These are phyloP conservation scores for Pachyrhynchus sulphureomaculatus DNA, from an alignment of 1,140 invertebrate species.

Conservation along the genomic window DNA sequence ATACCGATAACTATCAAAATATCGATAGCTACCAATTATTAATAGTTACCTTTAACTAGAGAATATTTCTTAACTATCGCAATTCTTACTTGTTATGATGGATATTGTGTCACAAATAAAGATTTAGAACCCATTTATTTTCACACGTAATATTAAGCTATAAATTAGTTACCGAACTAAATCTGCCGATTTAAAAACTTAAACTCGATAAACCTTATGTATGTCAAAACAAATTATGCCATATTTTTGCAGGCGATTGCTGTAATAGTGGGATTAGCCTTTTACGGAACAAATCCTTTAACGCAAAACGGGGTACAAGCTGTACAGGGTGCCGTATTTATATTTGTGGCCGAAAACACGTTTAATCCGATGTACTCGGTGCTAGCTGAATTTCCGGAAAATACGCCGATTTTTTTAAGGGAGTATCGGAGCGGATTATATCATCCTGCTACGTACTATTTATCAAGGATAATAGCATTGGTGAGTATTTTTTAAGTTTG, in stretches of 20 bases:
- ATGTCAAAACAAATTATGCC: not conserved
- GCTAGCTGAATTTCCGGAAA: slow-evolving; percentile 73
- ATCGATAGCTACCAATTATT: too few relatives aligned
- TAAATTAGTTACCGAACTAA: not conserved
- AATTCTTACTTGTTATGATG: too few relatives aligned
- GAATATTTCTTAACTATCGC: too few relatives aligned
- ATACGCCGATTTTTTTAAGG: slow-evolving; percentile 74
- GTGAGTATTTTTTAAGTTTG: slow-evolving; percentile 56
- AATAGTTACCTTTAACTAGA: too few relatives aligned
- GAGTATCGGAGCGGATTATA: slow-evolving; percentile 80
- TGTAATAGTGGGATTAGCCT: slow-evolving; percentile 76
- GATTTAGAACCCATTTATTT: not conserved
- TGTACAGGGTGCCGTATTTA: slow-evolving; percentile 78
- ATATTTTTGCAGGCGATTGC: slow-evolving; percentile 62
- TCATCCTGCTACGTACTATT: slow-evolving; percentile 70
- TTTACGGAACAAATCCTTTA: slow-evolving; percentile 64
- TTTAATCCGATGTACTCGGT: slow-evolving; percentile 86
- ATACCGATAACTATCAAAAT: too few relatives aligned
- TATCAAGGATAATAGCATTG: slow-evolving; percentile 72
- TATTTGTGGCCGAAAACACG: slow-evolving; percentile 83
- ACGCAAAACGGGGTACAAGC: slow-evolving; percentile 79
- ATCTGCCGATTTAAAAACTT: not conserved
- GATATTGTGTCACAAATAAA: too few relatives aligned
- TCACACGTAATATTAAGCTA: not conserved
- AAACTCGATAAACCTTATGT: not conserved